Evolutionary conservation across 2,113 vertebrate genomes (phyloP).

Genomic region (Aegotheles bennettii): DNA sequence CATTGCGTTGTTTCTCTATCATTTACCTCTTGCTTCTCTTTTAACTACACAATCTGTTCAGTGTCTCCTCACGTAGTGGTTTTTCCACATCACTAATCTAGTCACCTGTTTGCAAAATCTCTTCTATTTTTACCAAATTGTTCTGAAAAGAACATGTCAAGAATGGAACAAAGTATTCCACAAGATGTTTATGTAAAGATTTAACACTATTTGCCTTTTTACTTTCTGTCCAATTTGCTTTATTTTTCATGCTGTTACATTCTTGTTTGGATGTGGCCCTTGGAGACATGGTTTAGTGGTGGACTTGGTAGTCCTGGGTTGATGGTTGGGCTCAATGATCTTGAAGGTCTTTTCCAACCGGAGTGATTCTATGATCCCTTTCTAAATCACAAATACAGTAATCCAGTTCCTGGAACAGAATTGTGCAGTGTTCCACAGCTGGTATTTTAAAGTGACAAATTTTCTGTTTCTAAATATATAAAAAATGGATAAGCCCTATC

Average conservation of each 20-base stretch:
- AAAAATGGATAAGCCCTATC: not conserved
- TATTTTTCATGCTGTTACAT: not conserved
- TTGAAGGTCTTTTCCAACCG: no score
- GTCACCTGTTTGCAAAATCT: not conserved
- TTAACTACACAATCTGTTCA: not conserved
- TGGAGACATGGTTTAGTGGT: not conserved
- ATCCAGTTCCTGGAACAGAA: not conserved
- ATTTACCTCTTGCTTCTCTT: not conserved
- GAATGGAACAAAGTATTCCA: not conserved
- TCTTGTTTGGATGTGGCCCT: no score
- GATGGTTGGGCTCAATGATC: no score
- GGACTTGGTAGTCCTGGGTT: no score
- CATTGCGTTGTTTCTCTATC: not conserved
- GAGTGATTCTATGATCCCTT: no score
- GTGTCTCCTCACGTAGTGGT: not conserved
- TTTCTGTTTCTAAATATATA: not conserved
- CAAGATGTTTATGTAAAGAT: not conserved
- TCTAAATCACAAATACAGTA: not conserved
- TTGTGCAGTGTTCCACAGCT: fast-evolving
- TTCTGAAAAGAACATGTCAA: not conserved
- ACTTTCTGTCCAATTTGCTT: not conserved
- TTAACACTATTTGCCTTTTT: not conserved
- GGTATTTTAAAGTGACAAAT: not conserved
- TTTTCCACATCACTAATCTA: not conserved
- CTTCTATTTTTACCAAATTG: not conserved